Conservation (phyloP, 1,140 invertebrate genomes). For the Hyphantria cunea region DNA sequence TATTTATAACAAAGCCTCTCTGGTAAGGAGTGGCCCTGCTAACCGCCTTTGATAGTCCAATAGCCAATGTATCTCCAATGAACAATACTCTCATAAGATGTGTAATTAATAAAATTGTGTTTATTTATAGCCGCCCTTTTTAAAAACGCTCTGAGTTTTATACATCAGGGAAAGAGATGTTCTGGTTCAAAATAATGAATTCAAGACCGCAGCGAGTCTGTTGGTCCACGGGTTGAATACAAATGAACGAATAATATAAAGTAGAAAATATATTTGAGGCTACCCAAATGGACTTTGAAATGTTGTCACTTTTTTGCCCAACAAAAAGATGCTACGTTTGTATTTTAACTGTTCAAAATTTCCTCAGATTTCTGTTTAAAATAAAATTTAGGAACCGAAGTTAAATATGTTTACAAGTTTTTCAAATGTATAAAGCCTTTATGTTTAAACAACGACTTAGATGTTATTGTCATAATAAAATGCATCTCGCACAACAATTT, state of each 20-base stretch:
- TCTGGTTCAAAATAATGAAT: constrained; percentile 43
- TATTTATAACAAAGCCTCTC: no score
- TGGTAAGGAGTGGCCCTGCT: no score
- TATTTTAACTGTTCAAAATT: neutral
- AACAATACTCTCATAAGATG: no score
- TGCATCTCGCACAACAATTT: no score
- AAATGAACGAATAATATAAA: constrained; percentile 47
- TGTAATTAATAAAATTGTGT: no score
- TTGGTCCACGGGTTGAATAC: constrained; percentile 37
- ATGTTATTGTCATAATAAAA: no score
- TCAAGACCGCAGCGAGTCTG: constrained; percentile 37
- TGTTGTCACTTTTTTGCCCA: constrained; percentile 28
- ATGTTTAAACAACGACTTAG: no score
- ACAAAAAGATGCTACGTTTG: constrained; percentile 5
- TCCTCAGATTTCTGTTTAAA: neutral
- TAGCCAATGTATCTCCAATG: no score
- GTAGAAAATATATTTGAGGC: constrained; percentile 34
- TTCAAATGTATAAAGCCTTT: no score
- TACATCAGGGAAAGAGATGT: constrained; percentile 33
- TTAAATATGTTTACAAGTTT: no score
- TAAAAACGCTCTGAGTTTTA: constrained; percentile 5
- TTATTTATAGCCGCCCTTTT: constrained; percentile 9
- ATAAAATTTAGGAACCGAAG: no score
- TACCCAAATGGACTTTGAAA: constrained; percentile 40
- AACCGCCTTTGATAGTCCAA: no score